Conservation (phyloP, 1,140 invertebrate genomes). For the Adoxophyes honmai region DNA sequence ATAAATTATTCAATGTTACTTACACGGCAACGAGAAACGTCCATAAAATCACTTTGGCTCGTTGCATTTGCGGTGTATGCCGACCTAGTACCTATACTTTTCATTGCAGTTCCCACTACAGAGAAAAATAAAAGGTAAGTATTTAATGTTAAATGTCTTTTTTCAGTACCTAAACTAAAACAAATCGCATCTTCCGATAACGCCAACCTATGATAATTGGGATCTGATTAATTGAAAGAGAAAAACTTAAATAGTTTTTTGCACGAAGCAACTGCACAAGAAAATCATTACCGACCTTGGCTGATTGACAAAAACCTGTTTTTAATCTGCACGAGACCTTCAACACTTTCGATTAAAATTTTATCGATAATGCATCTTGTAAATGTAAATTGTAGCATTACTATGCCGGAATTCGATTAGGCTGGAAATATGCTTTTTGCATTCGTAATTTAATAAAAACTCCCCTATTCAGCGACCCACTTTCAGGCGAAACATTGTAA, state of each 20-base stretch:
- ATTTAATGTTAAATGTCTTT: no score
- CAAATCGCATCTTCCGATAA: no score
- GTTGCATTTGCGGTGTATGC: no score
- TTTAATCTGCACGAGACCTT: constrained; percentile 8
- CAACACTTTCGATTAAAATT: constrained; percentile 7
- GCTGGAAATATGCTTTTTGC: constrained; percentile 7
- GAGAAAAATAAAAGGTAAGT: no score
- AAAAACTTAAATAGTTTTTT: neutral
- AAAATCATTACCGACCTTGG: constrained; percentile 9
- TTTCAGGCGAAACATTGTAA: no score
- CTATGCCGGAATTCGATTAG: neutral
- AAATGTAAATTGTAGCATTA: neutral
- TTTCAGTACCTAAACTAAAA: no score
- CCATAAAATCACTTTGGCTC: no score
- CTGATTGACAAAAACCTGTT: neutral
- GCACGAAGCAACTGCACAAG: neutral
- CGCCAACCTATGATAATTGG: no score
- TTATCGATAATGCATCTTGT: constrained; percentile 13
- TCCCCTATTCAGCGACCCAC: neutral
- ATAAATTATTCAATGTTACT: no score
- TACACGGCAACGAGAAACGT: no score
- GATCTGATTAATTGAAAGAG: neutral
- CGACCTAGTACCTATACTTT: no score
- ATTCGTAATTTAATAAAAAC: constrained; percentile 1
- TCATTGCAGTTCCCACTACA: no score